phyloP scores from a whole-genome alignment of 1,140 invertebrate species.

The Grapholita molesta region DNA sequence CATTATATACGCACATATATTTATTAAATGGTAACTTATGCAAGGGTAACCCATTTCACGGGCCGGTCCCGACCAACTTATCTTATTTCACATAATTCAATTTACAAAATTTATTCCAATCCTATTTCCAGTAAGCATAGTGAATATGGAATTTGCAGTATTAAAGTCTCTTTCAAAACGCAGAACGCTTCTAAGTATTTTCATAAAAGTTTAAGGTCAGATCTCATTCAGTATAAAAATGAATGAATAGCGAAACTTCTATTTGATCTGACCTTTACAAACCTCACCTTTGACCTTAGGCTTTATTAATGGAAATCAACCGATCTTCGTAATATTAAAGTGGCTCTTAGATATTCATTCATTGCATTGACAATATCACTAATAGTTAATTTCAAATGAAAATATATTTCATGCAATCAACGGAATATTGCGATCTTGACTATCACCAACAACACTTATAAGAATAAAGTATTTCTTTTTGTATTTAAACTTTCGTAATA shows the following conservation, averaged over 20 bases:
- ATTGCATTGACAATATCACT: not conserved
- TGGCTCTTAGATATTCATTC: not conserved
- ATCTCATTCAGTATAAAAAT: not conserved
- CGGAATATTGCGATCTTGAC: too few relatives aligned
- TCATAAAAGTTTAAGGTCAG: not conserved
- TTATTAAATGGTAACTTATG: not conserved
- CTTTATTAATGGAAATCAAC: not conserved
- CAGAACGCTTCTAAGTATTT: not conserved
- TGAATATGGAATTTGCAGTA: not conserved
- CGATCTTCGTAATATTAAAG: not conserved
- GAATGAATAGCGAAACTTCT: not conserved
- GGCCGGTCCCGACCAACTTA: not conserved
- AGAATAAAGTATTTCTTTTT: too few relatives aligned
- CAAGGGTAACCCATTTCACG: not conserved
- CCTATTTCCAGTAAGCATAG: not conserved
- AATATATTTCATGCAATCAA: not conserved
- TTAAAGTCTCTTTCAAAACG: not conserved
- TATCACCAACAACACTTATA: too few relatives aligned
- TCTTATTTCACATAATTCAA: not conserved
- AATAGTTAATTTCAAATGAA: not conserved
- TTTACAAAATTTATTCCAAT: not conserved
- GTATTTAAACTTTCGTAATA: too few relatives aligned
- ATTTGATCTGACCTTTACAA: not conserved
- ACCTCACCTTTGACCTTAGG: not conserved
- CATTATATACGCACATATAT: too few relatives aligned